Percentiles rank a stretch among this genome's conserved stretches.
Evolutionary conservation across 1,140 invertebrate genomes (phyloP).

Genomic region (Olivierus martensii): DNA sequence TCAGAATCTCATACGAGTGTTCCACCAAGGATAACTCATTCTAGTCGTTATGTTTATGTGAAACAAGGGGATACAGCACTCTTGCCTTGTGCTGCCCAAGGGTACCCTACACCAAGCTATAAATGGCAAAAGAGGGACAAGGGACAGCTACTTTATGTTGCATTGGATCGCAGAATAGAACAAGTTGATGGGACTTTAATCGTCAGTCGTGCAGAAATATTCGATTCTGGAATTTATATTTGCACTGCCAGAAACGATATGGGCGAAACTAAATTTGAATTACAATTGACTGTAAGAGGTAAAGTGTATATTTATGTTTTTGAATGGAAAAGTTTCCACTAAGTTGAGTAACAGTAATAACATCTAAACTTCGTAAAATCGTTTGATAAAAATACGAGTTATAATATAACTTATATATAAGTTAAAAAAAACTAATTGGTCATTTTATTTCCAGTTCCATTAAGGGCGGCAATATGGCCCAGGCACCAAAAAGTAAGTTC

Average conservation of each 20-base stretch:
- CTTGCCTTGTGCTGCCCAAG: conserved; percentile 30
- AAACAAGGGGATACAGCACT: conserved; percentile 10
- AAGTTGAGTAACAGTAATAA: no score
- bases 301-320: neutral
- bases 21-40: conserved; percentile 46
- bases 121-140: conserved; percentile 17
- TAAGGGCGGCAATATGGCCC: conserved; percentile 27
- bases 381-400: no score
- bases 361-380: no score
- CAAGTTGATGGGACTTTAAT: conserved; percentile 23
- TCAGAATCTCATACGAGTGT: conserved; percentile 45
- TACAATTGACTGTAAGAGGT: conserved; percentile 12
- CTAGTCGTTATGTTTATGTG: conserved; percentile 42
- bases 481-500: conserved; percentile 27
- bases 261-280: conserved; percentile 23
- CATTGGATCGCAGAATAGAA: conserved; percentile 6
- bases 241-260: conserved; percentile 29
- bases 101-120: conserved; percentile 22
- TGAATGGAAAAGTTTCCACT: no score
- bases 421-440: no score
- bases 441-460: conserved; percentile 20
- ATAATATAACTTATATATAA: no score
- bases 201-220: conserved; percentile 26
- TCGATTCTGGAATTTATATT: conserved; percentile 30
- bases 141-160: conserved; percentile 10